Base-by-base conservation (phyloP, 2,888 invertebrate species). In the Oscheius sp. region DNA sequence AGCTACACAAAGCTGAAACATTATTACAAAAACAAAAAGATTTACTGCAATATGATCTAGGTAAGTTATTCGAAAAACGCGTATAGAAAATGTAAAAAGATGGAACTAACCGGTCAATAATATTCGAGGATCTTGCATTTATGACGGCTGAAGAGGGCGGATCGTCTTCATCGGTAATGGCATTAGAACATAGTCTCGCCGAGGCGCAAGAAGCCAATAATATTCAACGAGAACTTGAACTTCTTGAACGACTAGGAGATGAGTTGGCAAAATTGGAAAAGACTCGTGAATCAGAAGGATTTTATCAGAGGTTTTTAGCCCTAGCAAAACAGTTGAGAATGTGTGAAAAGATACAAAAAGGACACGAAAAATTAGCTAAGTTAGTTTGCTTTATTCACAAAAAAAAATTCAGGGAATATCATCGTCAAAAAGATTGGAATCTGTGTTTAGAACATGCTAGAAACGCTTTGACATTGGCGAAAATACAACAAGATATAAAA, bases 391-490 rank as follows among this genome's bases (percentile, higher is more conserved):
- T 28, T n/a, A 28, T n/a, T 4, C n/a, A 30, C 3, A 51, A 2
- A 26, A 50, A 12, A 32, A 30, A 33, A 20, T 54, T 30, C 33
- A 54, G 41, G 17, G 44, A 59, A n/a, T 59, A 44, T 30, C 24
- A 28, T 14, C 2, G 5, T 26, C 28, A 30, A 4, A 26, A n/a
- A 9, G 41, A 41, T 44, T 64, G 64, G 64, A 22, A 12, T 30
- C 28, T 26, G n/a, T 64, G 51, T 28, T n/a, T 17, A 3, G 74
- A 73, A 49, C 73, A 75, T 38, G 56, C 73, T 6, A 26, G 71
- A 12, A 67, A 33, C 33, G 73, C 71, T 9, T 47, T 75, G 38
- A 73, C 75, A 1, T 47, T 75, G 1, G 67, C 65, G 20, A 73
- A 70, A 38, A 41, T 75, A 33, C 65, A 68, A n/a, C 67, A 49